Base-by-base conservation (phyloP, 2,113 vertebrate species). In the Apodemus speciosus region DNA sequence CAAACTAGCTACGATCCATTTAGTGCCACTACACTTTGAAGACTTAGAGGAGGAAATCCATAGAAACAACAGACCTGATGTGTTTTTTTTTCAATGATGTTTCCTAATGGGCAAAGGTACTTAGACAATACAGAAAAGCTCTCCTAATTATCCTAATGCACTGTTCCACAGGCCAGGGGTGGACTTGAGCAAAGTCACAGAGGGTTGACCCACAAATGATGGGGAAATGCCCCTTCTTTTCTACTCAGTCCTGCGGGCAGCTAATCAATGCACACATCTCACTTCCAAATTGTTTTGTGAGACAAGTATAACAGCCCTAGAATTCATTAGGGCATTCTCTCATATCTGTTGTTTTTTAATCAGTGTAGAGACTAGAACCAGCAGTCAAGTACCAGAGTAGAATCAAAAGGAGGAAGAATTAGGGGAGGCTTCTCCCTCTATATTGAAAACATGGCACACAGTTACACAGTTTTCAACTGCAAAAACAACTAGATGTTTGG, bases 121-220 rank as follows among this genome's bases (percentile, higher is more conserved):
- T 94, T 96, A 96, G 96, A 96, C 62, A 96, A 90, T 89, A 86
- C 95, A 89, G 71, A 89, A 90, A 94, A 95, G 71, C 9, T 79
- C 40, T 56, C 58, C 53, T 85, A 96, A 95, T 96, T 96, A 96
- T 76, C 46, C 69, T 96, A 79, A 95, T 77, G 93, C 0, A 0
- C 71, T 92, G 64, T 71, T 46, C 89, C 79, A 87, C 18, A 89
- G 94, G 92, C 87, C 88, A 96, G 89, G 38, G 58, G 73, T 94
- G 49, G 66, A 62, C 62, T 95, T 95, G 89, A 95, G 96, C 94
- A 93, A 96, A 85, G 75, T 81, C 64, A 92, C 46, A 23, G 51
- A 86, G 58, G 32, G 51, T 62, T 91, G 79, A 94, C 86, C 62
- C 68, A 94, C 69, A 95, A 94, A 93, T 1, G 25, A 43, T 96